Evolutionary conservation across 2,888 invertebrate genomes (phyloP).

Genomic region (Amorpha juglandis): DNA sequence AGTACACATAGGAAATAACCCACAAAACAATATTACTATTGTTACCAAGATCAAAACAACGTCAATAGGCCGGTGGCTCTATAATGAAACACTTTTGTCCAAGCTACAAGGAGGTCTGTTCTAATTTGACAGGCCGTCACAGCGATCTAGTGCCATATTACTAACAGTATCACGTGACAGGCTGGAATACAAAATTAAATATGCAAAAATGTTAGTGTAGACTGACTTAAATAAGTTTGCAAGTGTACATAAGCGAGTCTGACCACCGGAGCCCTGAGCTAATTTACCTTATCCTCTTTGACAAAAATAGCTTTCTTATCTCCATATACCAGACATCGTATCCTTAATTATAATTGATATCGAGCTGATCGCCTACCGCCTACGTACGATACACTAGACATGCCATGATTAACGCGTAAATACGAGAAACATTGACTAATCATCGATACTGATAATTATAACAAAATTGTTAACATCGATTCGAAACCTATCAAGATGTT

Average conservation of each 20-base stretch:
- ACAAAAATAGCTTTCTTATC: conserved; percentile 80
- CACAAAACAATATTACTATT: neutral
- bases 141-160: neutral
- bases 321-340: conserved; percentile 60
- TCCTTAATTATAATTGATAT: conserved; percentile 76
- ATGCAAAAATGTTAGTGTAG: too few species aligned
- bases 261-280: conserved; percentile 78
- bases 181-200: neutral
- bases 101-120: too few species aligned
- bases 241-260: conserved; percentile 41
- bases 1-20: neutral
- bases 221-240: conserved; percentile 13
- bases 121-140: neutral
- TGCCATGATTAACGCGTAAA: conserved; percentile 33
- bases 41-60: neutral
- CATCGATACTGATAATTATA: neutral
- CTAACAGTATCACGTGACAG: neutral
- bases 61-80: neutral
- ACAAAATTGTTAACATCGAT: neutral
- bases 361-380: conserved; percentile 66
- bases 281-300: conserved; percentile 70
- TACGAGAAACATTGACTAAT: conserved; percentile 18
- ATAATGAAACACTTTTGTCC: too few species aligned
- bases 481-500: neutral
- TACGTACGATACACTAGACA: conserved; percentile 49